A percentile compares a stretch with the other conserved stretches of the same genome.
Evolutionary conservation across 1,140 invertebrate genomes (phyloP).

Genomic region (Tribolium castaneum): DNA sequence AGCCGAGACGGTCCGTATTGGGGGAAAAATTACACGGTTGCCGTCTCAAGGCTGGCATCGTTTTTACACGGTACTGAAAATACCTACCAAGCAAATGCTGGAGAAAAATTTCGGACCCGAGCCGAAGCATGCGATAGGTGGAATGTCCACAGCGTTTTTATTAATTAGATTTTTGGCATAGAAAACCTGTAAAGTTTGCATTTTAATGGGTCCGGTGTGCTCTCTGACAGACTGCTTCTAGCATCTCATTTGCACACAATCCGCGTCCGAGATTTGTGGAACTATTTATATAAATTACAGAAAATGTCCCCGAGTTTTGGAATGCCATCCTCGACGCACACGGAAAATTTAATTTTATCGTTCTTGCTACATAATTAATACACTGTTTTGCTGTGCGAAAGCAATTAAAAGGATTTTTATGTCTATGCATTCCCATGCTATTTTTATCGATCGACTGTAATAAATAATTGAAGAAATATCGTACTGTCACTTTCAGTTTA

Average conservation of each 20-base stretch:
- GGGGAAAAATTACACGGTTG: conserved; percentile 26
- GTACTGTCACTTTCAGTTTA: not conserved
- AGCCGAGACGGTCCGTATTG: conserved; percentile 15
- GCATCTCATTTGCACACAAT: conserved; percentile 56
- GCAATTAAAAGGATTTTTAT: not conserved
- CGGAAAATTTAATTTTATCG: conserved; percentile 19
- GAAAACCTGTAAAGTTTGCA: conserved; percentile 45
- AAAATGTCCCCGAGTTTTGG: conserved; percentile 43
- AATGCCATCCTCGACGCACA: conserved; percentile 28
- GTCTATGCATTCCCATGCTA: not conserved
- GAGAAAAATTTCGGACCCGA: not conserved
- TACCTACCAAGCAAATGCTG: not conserved
- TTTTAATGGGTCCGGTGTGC: conserved; percentile 52
- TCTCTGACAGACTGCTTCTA: conserved; percentile 52
- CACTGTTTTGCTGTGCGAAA: not conserved
- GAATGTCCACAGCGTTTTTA: conserved; percentile 16
- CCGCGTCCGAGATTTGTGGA: conserved; percentile 51
- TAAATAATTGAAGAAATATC: not conserved
- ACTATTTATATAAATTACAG: conserved; percentile 52
- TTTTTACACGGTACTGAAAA: conserved; percentile 4
- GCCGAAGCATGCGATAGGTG: not conserved
- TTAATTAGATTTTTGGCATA: conserved; percentile 29
- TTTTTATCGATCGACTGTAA: not conserved
- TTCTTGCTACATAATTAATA: conserved; percentile 10
- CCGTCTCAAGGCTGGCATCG: conserved; percentile 18